Evolutionary conservation across 2,888 invertebrate genomes (phyloP).

Genomic region (Cataglyphis altisquamis): DNA sequence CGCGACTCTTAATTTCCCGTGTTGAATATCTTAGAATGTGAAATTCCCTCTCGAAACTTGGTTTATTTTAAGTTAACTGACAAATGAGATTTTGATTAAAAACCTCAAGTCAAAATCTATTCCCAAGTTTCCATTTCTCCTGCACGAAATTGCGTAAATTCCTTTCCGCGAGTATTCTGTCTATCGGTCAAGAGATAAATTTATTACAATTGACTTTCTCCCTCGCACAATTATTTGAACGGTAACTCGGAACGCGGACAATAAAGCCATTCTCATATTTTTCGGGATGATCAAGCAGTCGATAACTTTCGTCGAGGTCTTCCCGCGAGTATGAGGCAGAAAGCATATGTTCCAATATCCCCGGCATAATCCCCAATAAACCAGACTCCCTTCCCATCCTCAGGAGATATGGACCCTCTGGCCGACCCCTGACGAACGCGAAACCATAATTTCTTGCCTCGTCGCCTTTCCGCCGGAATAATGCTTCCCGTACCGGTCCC

Average conservation of each 20-base stretch:
- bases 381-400: background rate
- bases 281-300: conserved; percentile 39
- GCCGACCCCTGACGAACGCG: conserved; percentile 43
- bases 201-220: conserved; percentile 29
- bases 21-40: conserved; percentile 17
- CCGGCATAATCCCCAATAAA: conserved; percentile 47
- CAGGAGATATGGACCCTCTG: conserved; percentile 2
- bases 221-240: background rate
- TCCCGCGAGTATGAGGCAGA: conserved; percentile 43
- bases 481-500: conserved; percentile 55
- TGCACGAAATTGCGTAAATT: background rate
- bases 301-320: conserved; percentile 38
- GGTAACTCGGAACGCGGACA: conserved; percentile 2
- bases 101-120: background rate
- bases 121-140: background rate
- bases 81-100: conserved; percentile 35
- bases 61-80: conserved; percentile 31
- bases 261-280: conserved; percentile 51
- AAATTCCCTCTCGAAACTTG: background rate
- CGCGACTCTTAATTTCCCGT: conserved; percentile 40
- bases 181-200: conserved; percentile 13
- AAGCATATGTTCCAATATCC: conserved; percentile 58
- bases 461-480: conserved; percentile 64
- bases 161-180: conserved; percentile 1
- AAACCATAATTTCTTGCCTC: conserved; percentile 67